These are phyloP conservation scores for Diabrotica virgifera DNA, from an alignment of 1,140 invertebrate genomes.

Conservation along the genomic window DNA sequence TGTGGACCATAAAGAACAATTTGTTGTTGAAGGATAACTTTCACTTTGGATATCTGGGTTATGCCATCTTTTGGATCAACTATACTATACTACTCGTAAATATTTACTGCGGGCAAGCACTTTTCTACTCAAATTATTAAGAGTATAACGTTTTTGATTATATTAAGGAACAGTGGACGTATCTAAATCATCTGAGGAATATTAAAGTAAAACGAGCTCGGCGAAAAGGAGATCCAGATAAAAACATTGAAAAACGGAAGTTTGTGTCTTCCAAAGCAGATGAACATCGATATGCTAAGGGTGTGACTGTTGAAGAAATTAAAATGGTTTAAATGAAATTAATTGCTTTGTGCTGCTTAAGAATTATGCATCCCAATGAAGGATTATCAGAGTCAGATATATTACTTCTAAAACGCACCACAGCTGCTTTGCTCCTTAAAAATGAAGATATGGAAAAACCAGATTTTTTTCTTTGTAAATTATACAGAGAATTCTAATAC, in stretches of 20 bases:
- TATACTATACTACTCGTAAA: too few species aligned
- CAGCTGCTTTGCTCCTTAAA: not conserved
- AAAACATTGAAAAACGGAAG: slow-evolving; percentile 10
- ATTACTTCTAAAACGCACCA: slow-evolving; percentile 4
- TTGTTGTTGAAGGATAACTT: too few species aligned
- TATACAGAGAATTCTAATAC: not conserved
- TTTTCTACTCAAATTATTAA: slow-evolving; percentile 21
- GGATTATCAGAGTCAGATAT: not conserved
- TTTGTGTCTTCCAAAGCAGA: slow-evolving; percentile 24
- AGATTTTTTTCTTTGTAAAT: slow-evolving; percentile 7
- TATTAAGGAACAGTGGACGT: slow-evolving; percentile 24
- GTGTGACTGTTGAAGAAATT: slow-evolving; percentile 20
- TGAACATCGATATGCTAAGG: slow-evolving; percentile 26
- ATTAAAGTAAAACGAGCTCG: slow-evolving; percentile 12
- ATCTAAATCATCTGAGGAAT: slow-evolving; percentile 21
- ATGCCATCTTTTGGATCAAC: too few species aligned
- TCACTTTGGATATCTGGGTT: too few species aligned
- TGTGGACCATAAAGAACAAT: too few species aligned
- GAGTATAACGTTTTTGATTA: slow-evolving; percentile 19
- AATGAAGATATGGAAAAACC: not conserved
- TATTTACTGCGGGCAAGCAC: slow-evolving; percentile 26
- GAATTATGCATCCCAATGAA: not conserved
- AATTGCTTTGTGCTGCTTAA: not conserved
- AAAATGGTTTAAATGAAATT: slow-evolving; percentile 10
- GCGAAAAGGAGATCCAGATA: slow-evolving; percentile 6